Conservation (phyloP, 2,888 invertebrate species). For the Mimas tiliae region DNA sequence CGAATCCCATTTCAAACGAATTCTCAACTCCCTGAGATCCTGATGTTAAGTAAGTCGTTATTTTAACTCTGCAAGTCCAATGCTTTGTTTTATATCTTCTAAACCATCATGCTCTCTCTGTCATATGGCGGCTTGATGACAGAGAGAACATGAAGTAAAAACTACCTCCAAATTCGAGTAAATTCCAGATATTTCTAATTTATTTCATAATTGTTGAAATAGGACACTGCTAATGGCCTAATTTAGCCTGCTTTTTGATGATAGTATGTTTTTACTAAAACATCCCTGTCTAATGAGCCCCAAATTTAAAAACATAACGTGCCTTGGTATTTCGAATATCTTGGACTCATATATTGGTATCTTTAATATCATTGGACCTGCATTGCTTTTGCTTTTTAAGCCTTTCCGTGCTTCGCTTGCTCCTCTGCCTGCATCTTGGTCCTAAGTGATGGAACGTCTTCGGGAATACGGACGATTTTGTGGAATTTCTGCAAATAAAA, state of each 20-base stretch:
- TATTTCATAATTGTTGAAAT: too few relatives aligned
- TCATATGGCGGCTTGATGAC: conserved; percentile 21
- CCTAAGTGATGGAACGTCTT: conserved; percentile 90
- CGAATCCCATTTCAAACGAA: conserved; percentile 34
- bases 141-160: neutral
- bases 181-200: neutral
- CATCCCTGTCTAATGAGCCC: too few relatives aligned
- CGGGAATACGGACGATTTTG: conserved; percentile 92
- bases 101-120: conserved; percentile 5
- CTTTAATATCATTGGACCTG: conserved; percentile 21
- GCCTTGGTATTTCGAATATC: neutral
- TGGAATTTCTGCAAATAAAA: conserved; percentile 90
- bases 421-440: conserved; percentile 90
- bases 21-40: conserved; percentile 40
- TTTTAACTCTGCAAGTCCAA: conserved; percentile 17
- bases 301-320: too few relatives aligned
- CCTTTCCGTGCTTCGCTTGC: conserved; percentile 64
- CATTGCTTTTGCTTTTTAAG: conserved; percentile 43
- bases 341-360: too few relatives aligned
- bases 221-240: too few relatives aligned
- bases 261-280: too few relatives aligned
- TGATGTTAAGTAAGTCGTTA: conserved; percentile 35
- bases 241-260: neutral
- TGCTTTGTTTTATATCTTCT: conserved; percentile 2
- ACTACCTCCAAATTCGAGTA: too few relatives aligned